Base-by-base conservation (phyloP, 2,888 invertebrate genomes). In the Amblyjoppa fuscipennis region DNA sequence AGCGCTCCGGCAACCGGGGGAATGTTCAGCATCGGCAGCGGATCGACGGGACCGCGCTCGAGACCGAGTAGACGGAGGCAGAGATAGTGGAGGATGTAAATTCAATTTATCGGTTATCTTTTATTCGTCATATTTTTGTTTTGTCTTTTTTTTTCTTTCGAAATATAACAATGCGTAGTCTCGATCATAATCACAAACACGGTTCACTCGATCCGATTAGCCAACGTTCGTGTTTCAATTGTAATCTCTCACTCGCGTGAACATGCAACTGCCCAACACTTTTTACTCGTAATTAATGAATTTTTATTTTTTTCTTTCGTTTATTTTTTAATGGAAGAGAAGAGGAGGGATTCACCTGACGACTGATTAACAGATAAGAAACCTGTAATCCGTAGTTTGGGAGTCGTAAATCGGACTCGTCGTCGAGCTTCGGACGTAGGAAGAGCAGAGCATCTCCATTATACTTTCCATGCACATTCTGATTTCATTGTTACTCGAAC, bases 11-110 rank as follows among this genome's bases (percentile, higher is more conserved):
- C 88, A 41, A n/a, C 78, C 45, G 70, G 87, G 20, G 91, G 93
- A 70, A 95, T 94, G 94, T 95, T 95, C 87, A 95, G 93, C 88
- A 95, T 95, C 83, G 95, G 95, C 13, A 93, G 94, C 1, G 95
- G 95, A 16, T 94, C 92, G 7, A 94, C 90, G 20, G 93, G 94
- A n/a, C 92, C 94, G n/a, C 92, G 94, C 84, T 90, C 94, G 61
- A 92, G 95, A 74, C 90, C 93, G 51, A 90, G 92, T 56, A 93
- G 94, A 85, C 92, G 93, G 88, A 91, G 92, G 79, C 92, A 92
- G 79, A 94, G 93, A 93, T 94, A 93, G 93, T 94, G 93, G 92
- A 93, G 92, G 92, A 91, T 92, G 91, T 93, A 93, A 93, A 90
- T 86, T 88, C 45, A 61, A 84, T 78, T 77, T 76, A 64, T 78